Conservation (phyloP, 1,140 invertebrate genomes). For the Caenorhabditis brenneri region DNA sequence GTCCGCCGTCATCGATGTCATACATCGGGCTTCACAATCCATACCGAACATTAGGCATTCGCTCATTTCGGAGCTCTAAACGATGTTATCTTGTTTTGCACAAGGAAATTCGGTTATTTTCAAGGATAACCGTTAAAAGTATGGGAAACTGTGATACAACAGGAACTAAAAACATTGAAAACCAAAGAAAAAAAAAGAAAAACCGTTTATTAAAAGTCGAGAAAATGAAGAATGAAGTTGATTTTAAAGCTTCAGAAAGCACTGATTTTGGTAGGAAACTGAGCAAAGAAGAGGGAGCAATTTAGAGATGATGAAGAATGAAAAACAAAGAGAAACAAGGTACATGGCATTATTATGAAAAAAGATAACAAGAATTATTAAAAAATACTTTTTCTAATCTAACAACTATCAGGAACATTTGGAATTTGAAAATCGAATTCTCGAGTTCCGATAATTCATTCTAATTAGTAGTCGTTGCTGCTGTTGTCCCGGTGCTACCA, state of each 20-base stretch:
- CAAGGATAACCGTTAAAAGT: neutral
- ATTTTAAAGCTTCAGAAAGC: neutral
- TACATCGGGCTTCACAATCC: slow-evolving; percentile 47
- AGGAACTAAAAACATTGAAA: too few relatives aligned
- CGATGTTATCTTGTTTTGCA: neutral
- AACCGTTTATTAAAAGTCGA: too few relatives aligned
- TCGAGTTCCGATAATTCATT: neutral
- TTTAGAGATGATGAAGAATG: neutral
- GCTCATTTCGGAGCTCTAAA: slow-evolving; percentile 44
- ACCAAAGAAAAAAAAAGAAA: too few relatives aligned
- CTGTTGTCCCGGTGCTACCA: neutral
- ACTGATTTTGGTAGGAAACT: neutral
- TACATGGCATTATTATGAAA: neutral
- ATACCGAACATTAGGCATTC: slow-evolving; percentile 53
- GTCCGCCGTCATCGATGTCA: slow-evolving; percentile 18
- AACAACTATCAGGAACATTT: too few relatives aligned
- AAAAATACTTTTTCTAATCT: too few relatives aligned
- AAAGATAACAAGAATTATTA: neutral
- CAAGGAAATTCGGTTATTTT: neutral
- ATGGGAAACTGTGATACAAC: too few relatives aligned
- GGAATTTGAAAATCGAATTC: too few relatives aligned
- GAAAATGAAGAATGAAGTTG: too few relatives aligned
- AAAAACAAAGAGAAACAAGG: neutral
- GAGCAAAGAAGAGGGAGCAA: neutral
- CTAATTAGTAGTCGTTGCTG: neutral